Evolutionary conservation across 2,888 invertebrate genomes (phyloP), one percentile per base, ranked within the genome.

Genomic region (Dexiosoma caninum): DNA sequence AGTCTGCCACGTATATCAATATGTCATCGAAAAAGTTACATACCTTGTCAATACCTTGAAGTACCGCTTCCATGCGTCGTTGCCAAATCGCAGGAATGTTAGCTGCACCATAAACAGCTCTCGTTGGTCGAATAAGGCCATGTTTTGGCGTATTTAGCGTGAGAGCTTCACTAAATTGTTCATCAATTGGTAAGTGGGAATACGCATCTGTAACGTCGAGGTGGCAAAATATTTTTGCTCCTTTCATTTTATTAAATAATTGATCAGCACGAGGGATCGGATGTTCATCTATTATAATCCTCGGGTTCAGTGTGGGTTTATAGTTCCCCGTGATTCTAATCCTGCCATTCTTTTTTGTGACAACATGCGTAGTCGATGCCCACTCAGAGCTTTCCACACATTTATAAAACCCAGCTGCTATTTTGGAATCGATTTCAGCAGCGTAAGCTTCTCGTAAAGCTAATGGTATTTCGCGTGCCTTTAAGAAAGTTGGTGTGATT

Each of bases 141-240:
- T 42, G 40, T 0, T 62, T 74, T 1, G 62, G 53, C 2, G 51
- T 64, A n/a, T 74, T 70, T n/a, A 77, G 35, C 9, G 77, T 77
- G 16, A 77, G 40, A 6, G 64, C 62, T 7, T 70, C 27, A 19
- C 46, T 30, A 1, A 77, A 49, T 1, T 77, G 57, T 0, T 70
- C 30, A 10, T 64, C 57, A 42, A 78, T 37, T 42, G 6, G 9
- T n/a, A 66, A 19, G 7, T 78, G 71, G 0, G 78, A 66, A 44
- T 78, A 72, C 0, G 66, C 78, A 49, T 60, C 78, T 0, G 71
- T 72, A 21, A 78, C 51, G 16, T 78, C 66, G 5, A 72, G 42
- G n/a, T 72, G 60, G 9, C 60, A 60, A 14, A 72, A 71, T 9
- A 78, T 1, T 35, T 53, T 72, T 1, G 72, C 8, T 2, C 57